Conservation (phyloP, 2,113 vertebrate species). For the Copsychus sechellarum region DNA sequence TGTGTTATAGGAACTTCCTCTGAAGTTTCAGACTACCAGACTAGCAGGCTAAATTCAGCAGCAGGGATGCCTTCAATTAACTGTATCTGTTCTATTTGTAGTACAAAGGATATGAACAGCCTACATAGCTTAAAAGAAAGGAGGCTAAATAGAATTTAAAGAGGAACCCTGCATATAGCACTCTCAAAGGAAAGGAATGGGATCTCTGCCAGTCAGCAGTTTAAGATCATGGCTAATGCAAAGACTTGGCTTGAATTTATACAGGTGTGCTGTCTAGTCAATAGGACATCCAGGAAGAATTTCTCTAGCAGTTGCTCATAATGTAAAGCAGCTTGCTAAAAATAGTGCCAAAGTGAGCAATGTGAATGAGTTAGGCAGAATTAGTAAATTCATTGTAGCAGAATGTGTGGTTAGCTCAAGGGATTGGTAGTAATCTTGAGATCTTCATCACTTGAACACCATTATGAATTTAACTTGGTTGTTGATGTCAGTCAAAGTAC, state of each 20-base stretch:
- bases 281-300: conserved; percentile 18
- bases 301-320: neutral
- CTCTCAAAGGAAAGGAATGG: conserved; percentile 28
- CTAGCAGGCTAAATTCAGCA: conserved; percentile 63
- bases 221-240: conserved; percentile 39
- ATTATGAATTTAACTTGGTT: conserved; percentile 3
- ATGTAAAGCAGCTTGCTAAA: neutral
- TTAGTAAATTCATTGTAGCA: conserved; percentile 8
- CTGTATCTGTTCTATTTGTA: conserved; percentile 72
- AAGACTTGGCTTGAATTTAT: conserved; percentile 34
- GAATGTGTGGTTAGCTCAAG: neutral
- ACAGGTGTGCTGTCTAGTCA: conserved; percentile 42
- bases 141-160: conserved; percentile 59
- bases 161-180: conserved; percentile 2
- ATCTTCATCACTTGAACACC: neutral
- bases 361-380: neutral
- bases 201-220: conserved; percentile 35
- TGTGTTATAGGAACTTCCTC: conserved; percentile 51
- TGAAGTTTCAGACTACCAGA: conserved; percentile 64
- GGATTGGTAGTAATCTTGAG: neutral
- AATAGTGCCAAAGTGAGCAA: neutral
- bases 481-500: neutral
- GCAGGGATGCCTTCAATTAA: conserved; percentile 76
- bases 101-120: conserved; percentile 68
- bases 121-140: conserved; percentile 68